Evolutionary conservation across 37 sponge, comb jelly and placozoan genomes (phyloP), one percentile per base, ranked within the genome.

Genomic region (Dysidea cf. avara): DNA sequence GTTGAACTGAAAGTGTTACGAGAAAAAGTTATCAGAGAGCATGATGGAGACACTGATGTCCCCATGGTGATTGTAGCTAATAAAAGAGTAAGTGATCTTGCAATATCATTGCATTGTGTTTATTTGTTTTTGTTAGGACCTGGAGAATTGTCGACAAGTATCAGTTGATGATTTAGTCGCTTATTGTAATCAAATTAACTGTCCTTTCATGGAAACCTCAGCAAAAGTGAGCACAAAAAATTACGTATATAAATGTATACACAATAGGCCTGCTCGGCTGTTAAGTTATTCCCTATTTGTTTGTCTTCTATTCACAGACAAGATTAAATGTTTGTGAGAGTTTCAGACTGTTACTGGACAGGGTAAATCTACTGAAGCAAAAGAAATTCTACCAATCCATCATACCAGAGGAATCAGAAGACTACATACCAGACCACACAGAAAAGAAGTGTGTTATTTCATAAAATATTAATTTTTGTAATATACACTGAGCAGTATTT

Each of bases 21-120:
- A 29, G 66, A 34, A 3, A 85, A 89, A 67, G 85, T 94, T 35
- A 61, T 86, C 29, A 64, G 83, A 32, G 94, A 94, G 39, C 66
- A 94, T 9, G 92, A 91, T 47, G 89, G 78, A 33, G 90, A 94
- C 59, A 33, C 43, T 16, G 82, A 74, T 1, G 49, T 94, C 2
- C 94, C 94, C 17, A 89, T 89, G 75, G 90, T 94, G 6, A 63
- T 94, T 13, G 69, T 89, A 2, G 94, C 81, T 0, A 94, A 94
- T 56, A 94, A 94, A 66, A 86, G 56, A 74, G 91, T 90, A 49
- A 66, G 76, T 74, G 12, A 22, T 40, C 13, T 21, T 16, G 20
- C 14, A 39, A 22, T 37, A 36, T 2, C 17, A 20, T 18, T 62
- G 36, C 49, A 28, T 37, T 16, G 51, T 18, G 24, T 43, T 11